Base-by-base conservation (phyloP, 2,888 invertebrate species). In the Troglohyphantes excavatus region DNA sequence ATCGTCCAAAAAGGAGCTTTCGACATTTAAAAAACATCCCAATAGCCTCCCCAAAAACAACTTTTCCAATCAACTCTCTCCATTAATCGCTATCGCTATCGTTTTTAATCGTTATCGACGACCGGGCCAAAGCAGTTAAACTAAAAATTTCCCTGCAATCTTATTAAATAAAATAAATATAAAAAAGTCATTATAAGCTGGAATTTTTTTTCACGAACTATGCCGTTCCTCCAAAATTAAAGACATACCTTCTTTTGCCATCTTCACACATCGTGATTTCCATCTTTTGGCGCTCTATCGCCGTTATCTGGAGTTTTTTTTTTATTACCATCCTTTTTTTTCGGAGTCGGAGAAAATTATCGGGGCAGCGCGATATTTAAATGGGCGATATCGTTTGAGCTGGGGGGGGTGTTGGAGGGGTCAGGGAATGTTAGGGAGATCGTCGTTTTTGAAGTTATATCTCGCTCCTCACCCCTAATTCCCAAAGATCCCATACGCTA, bases 31-130 rank as follows among this genome's bases (percentile, higher is more conserved):
- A 89, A 89, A 89, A 79, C 82, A 61, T 21, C 63, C 61, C 33
- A 79, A 79, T 87, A 61, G 78, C 83, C 46, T 53, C 43, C n/a
- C 73, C 26, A 53, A 89, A 81, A 89, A 89, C 88, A 89, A 89
- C 88, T 89, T 89, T 89, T 89, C 88, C 76, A 89, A 89, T 89
- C 88, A 89, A 73, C 76, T 59, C n/a, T 33, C n/a, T 26, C 75
- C 88, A 89, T 89, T 89, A 89, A 89, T 89, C 81, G 87, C 76
- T 89, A 89, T 89, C 88, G 73, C 75, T 65, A 89, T 89, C 88
- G 88, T 70, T 89, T 89, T 89, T 89, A 89, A 89, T 89, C 88
- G 88, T 83, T 89, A 89, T 89, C 88, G 88, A 82, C 82, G 88
- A 76, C 82, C 88, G 39, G 88, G 88, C 88, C 88, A 89, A 89